Conservation (phyloP, 2,888 invertebrate genomes). For the Pyrochroa serraticornis region DNA sequence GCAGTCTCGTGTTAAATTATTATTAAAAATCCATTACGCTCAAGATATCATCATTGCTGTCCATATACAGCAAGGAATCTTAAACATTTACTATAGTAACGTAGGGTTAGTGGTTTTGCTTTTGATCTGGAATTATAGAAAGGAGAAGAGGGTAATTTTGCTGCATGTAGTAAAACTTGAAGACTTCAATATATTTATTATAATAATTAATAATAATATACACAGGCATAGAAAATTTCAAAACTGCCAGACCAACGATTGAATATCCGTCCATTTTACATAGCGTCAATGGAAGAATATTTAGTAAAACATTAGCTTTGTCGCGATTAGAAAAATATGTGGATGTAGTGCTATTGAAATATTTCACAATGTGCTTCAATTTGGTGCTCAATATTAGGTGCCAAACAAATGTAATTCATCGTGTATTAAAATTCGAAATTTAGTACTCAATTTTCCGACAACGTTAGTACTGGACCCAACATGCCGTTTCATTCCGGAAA, state of each 20-base stretch:
- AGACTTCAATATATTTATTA: conserved; percentile 2
- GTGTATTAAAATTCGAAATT: neutral
- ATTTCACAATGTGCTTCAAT: conserved; percentile 14
- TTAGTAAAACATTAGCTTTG: conserved; percentile 5
- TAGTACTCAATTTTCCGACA: neutral
- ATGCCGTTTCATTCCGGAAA: no score
- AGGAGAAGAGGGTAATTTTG: no score
- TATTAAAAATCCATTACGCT: no score
- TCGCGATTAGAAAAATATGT: conserved; percentile 18
- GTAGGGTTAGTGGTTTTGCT: no score
- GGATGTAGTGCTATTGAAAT: conserved; percentile 10
- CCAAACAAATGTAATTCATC: no score
- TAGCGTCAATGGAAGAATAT: neutral
- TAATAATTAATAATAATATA: conserved; percentile 14
- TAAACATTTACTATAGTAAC: no score
- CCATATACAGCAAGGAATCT: no score
- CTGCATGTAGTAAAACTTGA: no score
- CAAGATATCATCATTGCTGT: no score
- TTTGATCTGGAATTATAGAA: no score
- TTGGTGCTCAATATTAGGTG: conserved; percentile 3
- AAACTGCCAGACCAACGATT: conserved; percentile 8
- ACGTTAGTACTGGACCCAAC: no score
- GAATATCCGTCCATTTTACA: conserved; percentile 3
- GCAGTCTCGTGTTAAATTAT: no score
- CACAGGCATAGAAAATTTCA: conserved; percentile 18